phyloP scores from a whole-genome alignment of 2,888 invertebrate species.

The Drosophila longiperda region DNA sequence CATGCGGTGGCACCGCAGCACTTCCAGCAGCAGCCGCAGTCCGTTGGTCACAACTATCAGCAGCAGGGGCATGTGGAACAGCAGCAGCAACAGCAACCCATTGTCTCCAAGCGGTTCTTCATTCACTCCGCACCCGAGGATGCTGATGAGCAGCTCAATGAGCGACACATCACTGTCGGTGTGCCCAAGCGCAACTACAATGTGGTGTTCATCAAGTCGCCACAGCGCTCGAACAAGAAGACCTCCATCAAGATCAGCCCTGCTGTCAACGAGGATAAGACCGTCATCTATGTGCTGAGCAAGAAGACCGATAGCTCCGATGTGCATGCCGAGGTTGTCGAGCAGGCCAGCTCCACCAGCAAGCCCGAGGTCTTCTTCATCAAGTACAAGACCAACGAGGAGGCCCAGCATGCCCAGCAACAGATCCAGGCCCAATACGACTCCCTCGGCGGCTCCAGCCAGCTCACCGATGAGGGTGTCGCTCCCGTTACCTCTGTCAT shows the following conservation, averaged over 20 bases:
- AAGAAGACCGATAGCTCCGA: constrained; percentile 83
- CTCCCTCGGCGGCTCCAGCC: constrained; percentile 83
- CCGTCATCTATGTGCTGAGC: constrained; percentile 84
- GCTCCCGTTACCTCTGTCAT: constrained; percentile 84
- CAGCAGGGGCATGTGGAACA: constrained; percentile 55
- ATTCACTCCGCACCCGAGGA: constrained; percentile 85
- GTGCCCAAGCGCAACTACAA: constrained; percentile 84
- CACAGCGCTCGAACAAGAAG: constrained; percentile 78
- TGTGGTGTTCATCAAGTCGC: constrained; percentile 85
- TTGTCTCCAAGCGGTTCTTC: constrained; percentile 84
- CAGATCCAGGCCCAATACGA: constrained; percentile 85
- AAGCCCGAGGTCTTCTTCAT: constrained; percentile 85
- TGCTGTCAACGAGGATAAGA: constrained; percentile 84
- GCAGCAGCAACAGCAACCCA: constrained; percentile 73
- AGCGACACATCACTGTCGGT: constrained; percentile 83
- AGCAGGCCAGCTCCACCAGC: constrained; percentile 80
- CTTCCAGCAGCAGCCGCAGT: constrained; percentile 22
- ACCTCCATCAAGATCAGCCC: constrained; percentile 82
- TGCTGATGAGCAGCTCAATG: constrained; percentile 79
- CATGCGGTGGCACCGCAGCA: constrained; percentile 42
- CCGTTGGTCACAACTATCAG: constrained; percentile 32
- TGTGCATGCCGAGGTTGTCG: constrained; percentile 82
- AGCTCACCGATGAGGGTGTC: constrained; percentile 83
- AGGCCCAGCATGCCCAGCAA: constrained; percentile 84
- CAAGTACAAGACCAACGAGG: constrained; percentile 85